Evolutionary conservation across 1,140 invertebrate species (phyloP).

Genomic region (Eumeta japonica): DNA sequence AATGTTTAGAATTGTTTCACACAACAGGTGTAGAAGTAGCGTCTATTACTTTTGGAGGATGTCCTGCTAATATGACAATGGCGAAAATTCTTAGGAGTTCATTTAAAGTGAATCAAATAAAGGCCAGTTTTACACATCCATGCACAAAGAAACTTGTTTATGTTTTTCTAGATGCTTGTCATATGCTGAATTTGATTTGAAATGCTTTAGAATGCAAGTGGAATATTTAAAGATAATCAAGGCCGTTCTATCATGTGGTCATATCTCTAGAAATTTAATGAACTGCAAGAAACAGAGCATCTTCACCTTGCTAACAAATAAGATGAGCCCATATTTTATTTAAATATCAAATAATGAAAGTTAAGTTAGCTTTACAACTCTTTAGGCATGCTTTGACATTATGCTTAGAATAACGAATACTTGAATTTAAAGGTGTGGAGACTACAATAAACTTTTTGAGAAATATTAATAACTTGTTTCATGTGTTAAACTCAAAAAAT

Average conservation of each 20-base stretch:
- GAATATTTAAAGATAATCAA: constrained; percentile 1
- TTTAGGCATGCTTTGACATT: constrained; percentile 16
- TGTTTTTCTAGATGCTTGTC: constrained; percentile 1
- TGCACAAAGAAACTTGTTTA: background rate
- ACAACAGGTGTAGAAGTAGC: constrained; percentile 15
- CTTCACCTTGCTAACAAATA: constrained; percentile 8
- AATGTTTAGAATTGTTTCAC: constrained; percentile 13
- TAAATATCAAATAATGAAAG: constrained; percentile 11
- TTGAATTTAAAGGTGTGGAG: constrained; percentile 12
- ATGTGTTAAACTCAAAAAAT: constrained; percentile 18
- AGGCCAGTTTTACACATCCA: background rate
- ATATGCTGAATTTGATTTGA: background rate
- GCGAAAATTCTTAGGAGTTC: constrained; percentile 15
- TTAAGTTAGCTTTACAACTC: constrained; percentile 16
- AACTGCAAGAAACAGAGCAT: constrained; percentile 6
- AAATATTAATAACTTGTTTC: constrained; percentile 17
- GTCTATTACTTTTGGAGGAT: constrained; percentile 24
- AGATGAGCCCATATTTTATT: constrained; percentile 5
- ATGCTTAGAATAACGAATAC: constrained; percentile 6
- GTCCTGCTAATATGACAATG: constrained; percentile 17
- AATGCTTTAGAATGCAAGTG: constrained; percentile 2
- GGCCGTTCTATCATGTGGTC: constrained; percentile 3
- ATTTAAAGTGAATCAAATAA: constrained; percentile 6
- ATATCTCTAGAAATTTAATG: background rate
- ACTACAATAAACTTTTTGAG: constrained; percentile 17